Percentiles rank a stretch among this genome's conserved stretches.
Evolutionary conservation across 2,113 vertebrate species (phyloP).

Genomic region (Arothron firmamentum): DNA sequence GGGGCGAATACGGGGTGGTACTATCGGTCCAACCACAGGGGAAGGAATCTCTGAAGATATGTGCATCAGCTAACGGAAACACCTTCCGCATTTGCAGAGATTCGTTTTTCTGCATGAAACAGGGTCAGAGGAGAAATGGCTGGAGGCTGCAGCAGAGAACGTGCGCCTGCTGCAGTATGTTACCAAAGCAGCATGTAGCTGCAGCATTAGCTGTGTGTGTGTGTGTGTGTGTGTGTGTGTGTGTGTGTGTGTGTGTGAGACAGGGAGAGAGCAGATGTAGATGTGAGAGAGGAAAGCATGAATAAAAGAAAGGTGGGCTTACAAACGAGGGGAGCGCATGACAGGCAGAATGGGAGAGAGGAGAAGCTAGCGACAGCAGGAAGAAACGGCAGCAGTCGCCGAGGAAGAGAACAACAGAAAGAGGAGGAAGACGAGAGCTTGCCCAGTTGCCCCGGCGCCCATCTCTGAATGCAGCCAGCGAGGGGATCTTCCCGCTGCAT

Average conservation of each 20-base stretch:
- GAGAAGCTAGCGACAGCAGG: slow-evolving; percentile 26
- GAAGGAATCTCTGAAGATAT: neutral
- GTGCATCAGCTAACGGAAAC: slow-evolving; percentile 37
- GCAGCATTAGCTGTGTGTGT: slow-evolving; percentile 68
- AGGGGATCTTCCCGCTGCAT: slow-evolving; percentile 24
- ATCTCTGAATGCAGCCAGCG: slow-evolving; percentile 50
- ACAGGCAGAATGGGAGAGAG: slow-evolving; percentile 47
- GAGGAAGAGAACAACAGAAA: slow-evolving; percentile 11
- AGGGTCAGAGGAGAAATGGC: slow-evolving; percentile 56
- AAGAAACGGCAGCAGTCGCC: slow-evolving; percentile 24
- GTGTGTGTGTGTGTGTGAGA: slow-evolving; percentile 55
- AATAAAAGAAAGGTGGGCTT: slow-evolving; percentile 21
- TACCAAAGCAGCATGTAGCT: slow-evolving; percentile 63
- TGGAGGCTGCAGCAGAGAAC: slow-evolving; percentile 58
- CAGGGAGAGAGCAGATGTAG: slow-evolving; percentile 52
- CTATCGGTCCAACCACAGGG: neutral
- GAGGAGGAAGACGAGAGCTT: slow-evolving; percentile 29
- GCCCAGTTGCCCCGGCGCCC: slow-evolving; percentile 52
- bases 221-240: slow-evolving; percentile 44
- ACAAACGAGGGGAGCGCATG: slow-evolving; percentile 52
- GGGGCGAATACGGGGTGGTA: slow-evolving; percentile 49
- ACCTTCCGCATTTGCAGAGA: neutral
- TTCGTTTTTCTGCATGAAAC: too few species aligned
- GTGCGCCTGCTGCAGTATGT: slow-evolving; percentile 63
- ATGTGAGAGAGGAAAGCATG: slow-evolving; percentile 44